phyloP scores from a whole-genome alignment of 2,888 invertebrate genomes.

The Scaeva pyrastri region DNA sequence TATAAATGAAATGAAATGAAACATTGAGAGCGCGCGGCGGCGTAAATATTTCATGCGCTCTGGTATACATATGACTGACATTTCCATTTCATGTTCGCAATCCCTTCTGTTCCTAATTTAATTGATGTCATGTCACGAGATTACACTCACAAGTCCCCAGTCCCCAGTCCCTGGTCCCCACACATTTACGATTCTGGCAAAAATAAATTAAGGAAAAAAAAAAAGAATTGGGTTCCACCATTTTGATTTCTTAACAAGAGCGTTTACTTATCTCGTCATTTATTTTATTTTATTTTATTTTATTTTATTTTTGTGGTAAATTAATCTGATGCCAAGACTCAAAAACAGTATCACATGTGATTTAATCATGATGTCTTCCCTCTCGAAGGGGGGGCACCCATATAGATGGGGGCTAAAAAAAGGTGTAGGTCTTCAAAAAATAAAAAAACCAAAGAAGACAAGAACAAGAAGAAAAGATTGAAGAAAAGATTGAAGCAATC shows the following conservation, averaged over 20 bases:
- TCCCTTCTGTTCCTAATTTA: conserved; percentile 67
- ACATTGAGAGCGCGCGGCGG: conserved; percentile 17
- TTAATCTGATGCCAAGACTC: conserved; percentile 65
- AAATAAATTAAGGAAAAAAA: neutral
- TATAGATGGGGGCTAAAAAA: neutral
- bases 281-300: no score
- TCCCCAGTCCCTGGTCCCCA: no score
- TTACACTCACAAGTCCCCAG: conserved; percentile 3
- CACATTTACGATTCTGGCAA: conserved; percentile 4
- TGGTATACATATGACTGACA: conserved; percentile 64
- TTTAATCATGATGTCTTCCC: conserved; percentile 34
- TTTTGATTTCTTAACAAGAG: conserved; percentile 53
- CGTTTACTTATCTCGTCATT: no score
- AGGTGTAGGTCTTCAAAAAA: neutral
- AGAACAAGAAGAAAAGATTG: conserved; percentile 8
- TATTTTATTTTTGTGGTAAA: conserved; percentile 36
- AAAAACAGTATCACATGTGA: conserved; percentile 35
- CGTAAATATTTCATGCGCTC: conserved; percentile 62
- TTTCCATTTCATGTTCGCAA: conserved; percentile 67
- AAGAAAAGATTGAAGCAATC: conserved; percentile 44
- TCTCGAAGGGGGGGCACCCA: neutral
- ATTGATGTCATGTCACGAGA: conserved; percentile 68
- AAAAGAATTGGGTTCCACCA: conserved; percentile 12
- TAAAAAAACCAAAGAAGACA: no score
- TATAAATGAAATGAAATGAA: conserved; percentile 4